Conservation (phyloP, 2,797 vertebrate genomes). For the Decapterus maruadsi region DNA sequence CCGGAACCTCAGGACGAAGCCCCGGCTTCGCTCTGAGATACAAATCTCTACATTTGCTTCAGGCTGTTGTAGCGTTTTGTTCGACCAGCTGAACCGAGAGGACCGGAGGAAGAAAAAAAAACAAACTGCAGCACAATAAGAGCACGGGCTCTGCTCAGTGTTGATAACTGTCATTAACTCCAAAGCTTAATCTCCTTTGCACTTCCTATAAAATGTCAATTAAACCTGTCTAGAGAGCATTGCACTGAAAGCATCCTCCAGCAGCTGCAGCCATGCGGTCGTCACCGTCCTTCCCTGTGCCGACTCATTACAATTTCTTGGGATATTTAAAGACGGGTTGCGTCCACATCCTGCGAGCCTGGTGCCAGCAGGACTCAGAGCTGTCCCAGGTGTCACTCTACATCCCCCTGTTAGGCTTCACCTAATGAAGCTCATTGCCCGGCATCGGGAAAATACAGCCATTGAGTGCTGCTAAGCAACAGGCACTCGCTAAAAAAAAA, state of each 20-base stretch:
- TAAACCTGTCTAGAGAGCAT: constrained; percentile 45
- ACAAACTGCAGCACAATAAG: constrained; percentile 33
- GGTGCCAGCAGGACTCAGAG: constrained; percentile 42
- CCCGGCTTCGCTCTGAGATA: background rate
- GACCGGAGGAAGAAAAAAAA: background rate
- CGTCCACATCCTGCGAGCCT: constrained; percentile 43
- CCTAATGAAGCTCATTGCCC: constrained; percentile 74
- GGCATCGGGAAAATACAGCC: constrained; percentile 57
- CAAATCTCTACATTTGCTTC: constrained; percentile 4
- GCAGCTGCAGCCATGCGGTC: constrained; percentile 20
- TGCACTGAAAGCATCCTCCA: constrained; percentile 4
- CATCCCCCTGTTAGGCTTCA: constrained; percentile 53
- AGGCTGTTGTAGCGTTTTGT: constrained; percentile 2
- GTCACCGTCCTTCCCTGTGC: constrained; percentile 2
- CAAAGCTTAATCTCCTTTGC: constrained; percentile 37
- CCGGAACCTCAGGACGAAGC: too few relatives aligned
- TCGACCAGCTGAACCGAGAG: constrained; percentile 20
- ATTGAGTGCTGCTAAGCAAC: constrained; percentile 82
- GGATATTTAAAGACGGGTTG: constrained; percentile 27
- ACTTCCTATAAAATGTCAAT: constrained; percentile 47
- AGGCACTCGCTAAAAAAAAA: constrained; percentile 65
- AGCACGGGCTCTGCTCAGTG: constrained; percentile 44
- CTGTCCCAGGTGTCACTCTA: constrained; percentile 65
- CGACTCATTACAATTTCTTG: constrained; percentile 25
- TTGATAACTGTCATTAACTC: constrained; percentile 59